Evolutionary conservation across 2,113 vertebrate species (phyloP), one percentile per base, ranked within the genome.

Genomic region (Melanocharis versteri): DNA sequence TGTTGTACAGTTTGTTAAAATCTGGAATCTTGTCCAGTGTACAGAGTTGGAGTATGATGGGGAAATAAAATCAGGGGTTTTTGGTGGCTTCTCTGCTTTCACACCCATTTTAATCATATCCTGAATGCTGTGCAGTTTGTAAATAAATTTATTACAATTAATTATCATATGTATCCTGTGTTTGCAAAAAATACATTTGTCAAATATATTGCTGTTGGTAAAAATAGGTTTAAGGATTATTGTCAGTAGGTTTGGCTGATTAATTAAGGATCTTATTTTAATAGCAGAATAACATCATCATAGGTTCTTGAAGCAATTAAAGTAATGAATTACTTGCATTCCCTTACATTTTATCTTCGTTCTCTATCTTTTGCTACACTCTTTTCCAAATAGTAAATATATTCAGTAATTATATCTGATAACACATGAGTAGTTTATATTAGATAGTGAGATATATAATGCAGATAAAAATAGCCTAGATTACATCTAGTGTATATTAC

Each of bases 321-420:
- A 96, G 88, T 95, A 93, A 88, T 85, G 51, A 93, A 94, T 95
- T 89, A 83, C 92, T 96, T 95, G 85, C 64, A 44, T 94, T 93
- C 30, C 72, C 44, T 83, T 91, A 56, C 60, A 69, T 85, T 93
- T 95, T 93, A 94, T 97, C 93, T 91, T 87, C 54, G 71, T 93
- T 96, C 68, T 60, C 3, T 47, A 93, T 95, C 92, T 92, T 87
- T 44, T 90, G 47, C 75, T 88, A 58, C 42, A 62, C 47, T 93
- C 65, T 92, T 90, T 92, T 90, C 65, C 80, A 90, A 93, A 95
- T 81, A 62, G 86, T 87, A 94, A 94, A 88, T 94, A 79, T 96
- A 96, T 91, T 93, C 93, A 92, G 90, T 97, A 94, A 97, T 93
- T 92, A 78, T 95, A 97, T 96, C 94, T 94, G 96, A 95, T 96